Percentiles rank a stretch among this genome's conserved stretches.
Conservation (phyloP, 2,797 vertebrate species). For the Muraenolepis orangiensis region DNA sequence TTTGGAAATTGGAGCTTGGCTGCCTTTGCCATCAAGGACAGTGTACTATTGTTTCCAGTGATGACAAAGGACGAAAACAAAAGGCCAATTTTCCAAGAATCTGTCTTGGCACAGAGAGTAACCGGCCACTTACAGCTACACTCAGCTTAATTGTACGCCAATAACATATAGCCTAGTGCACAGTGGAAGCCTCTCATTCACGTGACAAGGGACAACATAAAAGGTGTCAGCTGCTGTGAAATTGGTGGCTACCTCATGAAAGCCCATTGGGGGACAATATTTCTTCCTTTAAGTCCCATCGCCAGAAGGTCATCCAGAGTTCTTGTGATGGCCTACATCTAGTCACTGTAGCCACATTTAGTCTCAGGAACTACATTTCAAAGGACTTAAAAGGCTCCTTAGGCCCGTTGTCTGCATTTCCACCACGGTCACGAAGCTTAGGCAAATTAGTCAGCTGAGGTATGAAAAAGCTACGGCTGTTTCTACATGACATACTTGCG, state of each 20-base stretch:
- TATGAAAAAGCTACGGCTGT: too few relatives aligned
- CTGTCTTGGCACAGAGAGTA: not conserved
- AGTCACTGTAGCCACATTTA: not conserved
- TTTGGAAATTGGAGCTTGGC: not conserved
- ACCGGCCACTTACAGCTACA: not conserved
- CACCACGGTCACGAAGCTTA: too few relatives aligned
- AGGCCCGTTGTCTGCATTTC: too few relatives aligned
- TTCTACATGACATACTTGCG: too few relatives aligned
- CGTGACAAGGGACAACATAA: not conserved
- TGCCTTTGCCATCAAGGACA: not conserved
- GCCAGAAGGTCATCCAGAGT: conserved; percentile 1
- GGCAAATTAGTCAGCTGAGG: too few relatives aligned
- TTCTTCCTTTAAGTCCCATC: not conserved
- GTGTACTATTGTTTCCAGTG: not conserved
- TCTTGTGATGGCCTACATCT: not conserved
- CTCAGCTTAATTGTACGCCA: not conserved
- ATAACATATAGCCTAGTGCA: not conserved
- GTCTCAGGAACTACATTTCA: too few relatives aligned
- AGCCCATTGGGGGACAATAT: not conserved
- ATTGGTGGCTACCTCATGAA: not conserved
- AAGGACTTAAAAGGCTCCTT: too few relatives aligned
- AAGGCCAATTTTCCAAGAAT: not conserved
- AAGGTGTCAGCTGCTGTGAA: not conserved
- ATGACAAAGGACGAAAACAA: not conserved
- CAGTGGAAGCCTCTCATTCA: not conserved